Evolutionary conservation across 2,888 invertebrate genomes (phyloP), one percentile per base, ranked within the genome.

Genomic region (Notodonta ziczac): DNA sequence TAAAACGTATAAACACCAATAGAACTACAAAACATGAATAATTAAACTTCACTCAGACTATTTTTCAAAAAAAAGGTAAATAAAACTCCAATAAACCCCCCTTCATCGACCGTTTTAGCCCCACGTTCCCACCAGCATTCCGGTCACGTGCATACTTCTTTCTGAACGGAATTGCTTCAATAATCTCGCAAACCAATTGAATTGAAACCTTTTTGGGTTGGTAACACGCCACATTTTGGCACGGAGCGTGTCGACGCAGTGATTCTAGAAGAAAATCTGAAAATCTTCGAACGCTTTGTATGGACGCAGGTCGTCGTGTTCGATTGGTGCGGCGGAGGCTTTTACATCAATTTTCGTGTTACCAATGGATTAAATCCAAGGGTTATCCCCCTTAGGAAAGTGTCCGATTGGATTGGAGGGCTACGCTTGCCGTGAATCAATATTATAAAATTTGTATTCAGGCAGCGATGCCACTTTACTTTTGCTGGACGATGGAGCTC

Each of bases 341-440:
- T 89, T 89, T 89, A 92, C 91, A 91, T 91, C 91, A 92, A 91
- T 93, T 93, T 92, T 93, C 91, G 90, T 90, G 91, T 93, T 93
- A 93, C 90, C 90, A 83, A 93, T 89, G 91, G 92, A 93, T 93
- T 93, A 91, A 91, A 91, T 89, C 87, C 84, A 87, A 87, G 88
- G 90, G 88, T 90, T 88, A 86, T 86, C 83, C 85, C 84, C 84
- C 83, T 76, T 78, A 80, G 85, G 80, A 87, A 90, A 90, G 83
- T 90, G 89, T 86, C 79, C 88, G 86, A 90, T 92, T 91, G 89
- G 90, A 88, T 88, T 86, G 84, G 85, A 83, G 84, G 79, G 81
- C 74, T 57, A 57, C 35, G 78, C 72, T 81, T 81, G 85, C 86
- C 87, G 89, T 89, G 90, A 91, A 90, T 91, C 91, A 91, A 90